phyloP scores from a whole-genome alignment of 2,888 invertebrate species.

The Clunio marinus region DNA sequence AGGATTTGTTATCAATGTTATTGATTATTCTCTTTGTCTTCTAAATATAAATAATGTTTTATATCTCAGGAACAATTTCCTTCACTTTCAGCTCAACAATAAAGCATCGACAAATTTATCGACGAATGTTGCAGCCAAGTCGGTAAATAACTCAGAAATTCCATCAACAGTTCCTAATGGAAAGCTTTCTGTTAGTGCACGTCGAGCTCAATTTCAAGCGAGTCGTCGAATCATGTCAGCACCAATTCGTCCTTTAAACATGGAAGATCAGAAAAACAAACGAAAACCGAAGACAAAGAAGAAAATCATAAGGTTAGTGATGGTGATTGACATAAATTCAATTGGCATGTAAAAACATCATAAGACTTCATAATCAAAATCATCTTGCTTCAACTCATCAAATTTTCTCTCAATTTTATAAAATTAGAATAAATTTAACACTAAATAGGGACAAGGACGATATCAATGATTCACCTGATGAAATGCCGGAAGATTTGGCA shows the following conservation, averaged over 20 bases:
- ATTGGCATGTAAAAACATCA: background rate
- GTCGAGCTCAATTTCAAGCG: constrained; percentile 43
- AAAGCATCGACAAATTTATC: background rate
- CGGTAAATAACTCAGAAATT: background rate
- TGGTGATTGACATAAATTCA: background rate
- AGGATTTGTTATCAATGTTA: constrained; percentile 14
- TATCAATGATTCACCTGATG: constrained; percentile 38
- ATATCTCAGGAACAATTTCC: background rate
- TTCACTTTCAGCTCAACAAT: background rate
- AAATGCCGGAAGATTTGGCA: constrained; percentile 40
- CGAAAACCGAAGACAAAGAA: constrained; percentile 13
- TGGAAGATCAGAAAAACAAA: constrained; percentile 32
- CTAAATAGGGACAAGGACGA: constrained; percentile 37
- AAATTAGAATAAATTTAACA: constrained; percentile 39
- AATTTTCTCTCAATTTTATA: background rate
- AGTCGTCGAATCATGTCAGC: constrained; percentile 51
- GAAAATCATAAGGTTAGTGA: constrained; percentile 33
- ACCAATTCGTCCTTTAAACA: constrained; percentile 47
- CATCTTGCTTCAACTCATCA: constrained; percentile 13
- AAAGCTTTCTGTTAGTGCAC: constrained; percentile 32
- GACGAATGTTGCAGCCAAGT: constrained; percentile 20
- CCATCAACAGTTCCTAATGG: background rate
- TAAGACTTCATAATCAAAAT: background rate
- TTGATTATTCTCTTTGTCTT: background rate
- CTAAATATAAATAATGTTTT: background rate